A percentile compares a stretch with the other conserved stretches of the same genome.
Evolutionary conservation across 2,113 vertebrate genomes (phyloP).

Genomic region (Elephantulus edwardii): DNA sequence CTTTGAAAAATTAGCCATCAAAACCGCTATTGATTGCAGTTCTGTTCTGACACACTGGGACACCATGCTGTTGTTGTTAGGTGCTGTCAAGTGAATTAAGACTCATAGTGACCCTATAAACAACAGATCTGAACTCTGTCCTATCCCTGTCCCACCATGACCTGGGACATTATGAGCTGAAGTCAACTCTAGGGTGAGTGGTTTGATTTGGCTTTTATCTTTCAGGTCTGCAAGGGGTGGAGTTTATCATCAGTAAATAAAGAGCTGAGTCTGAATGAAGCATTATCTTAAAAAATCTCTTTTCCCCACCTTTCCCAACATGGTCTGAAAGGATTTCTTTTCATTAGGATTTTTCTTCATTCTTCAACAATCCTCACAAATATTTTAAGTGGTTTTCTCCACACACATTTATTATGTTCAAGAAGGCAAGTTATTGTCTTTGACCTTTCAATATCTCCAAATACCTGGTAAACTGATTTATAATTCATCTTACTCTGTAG

Average conservation of each 20-base stretch:
- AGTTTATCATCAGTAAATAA: neutral
- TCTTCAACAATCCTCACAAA: neutral
- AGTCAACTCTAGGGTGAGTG: neutral
- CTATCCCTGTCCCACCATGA: no score
- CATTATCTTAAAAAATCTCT: neutral
- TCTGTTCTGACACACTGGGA: neutral
- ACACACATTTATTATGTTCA: neutral
- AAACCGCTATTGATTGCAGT: neutral
- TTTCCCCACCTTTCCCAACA: neutral
- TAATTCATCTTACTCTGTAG: neutral
- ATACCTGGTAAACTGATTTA: slow-evolving; percentile 6
- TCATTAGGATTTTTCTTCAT: slow-evolving; percentile 7
- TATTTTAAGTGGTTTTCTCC: neutral
- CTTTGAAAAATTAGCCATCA: neutral
- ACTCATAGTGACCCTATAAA: no score
- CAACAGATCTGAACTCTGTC: no score
- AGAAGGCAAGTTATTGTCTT: neutral
- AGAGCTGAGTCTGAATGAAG: neutral
- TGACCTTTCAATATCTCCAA: slow-evolving; percentile 31
- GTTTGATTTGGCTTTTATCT: neutral
- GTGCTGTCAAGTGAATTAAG: no score
- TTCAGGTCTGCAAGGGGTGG: neutral
- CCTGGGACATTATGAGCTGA: neutral
- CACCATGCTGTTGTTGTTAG: no score
- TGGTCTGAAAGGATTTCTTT: slow-evolving; percentile 7